Percentiles rank a stretch among this genome's conserved stretches.
These are phyloP conservation scores for Xylota segnis DNA, from an alignment of 2,888 invertebrate genomes.

Conservation along the genomic window DNA sequence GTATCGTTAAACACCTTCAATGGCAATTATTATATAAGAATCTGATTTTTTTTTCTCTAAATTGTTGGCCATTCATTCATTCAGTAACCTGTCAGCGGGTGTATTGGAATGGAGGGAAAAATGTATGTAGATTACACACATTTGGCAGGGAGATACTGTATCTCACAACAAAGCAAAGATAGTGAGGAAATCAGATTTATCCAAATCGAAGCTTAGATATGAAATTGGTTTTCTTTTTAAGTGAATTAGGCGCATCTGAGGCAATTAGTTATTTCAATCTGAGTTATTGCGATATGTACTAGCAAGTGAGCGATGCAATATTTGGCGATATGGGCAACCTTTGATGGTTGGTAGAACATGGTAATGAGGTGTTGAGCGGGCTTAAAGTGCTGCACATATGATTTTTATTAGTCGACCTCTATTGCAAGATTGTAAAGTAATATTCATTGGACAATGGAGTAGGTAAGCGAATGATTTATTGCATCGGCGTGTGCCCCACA, in stretches of 20 bases:
- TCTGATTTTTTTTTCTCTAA: background rate
- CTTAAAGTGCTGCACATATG: constrained; percentile 23
- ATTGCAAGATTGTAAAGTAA: constrained; percentile 16
- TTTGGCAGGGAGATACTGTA: constrained; percentile 17
- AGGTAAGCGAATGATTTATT: constrained; percentile 5
- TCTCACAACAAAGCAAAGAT: constrained; percentile 13
- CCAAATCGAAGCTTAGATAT: constrained; percentile 9
- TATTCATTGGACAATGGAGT: constrained; percentile 10
- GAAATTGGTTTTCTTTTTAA: background rate
- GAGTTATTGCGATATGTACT: background rate
- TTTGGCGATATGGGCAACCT: constrained; percentile 19
- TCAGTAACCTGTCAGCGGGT: constrained; percentile 12
- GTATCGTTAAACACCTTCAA: constrained; percentile 54
- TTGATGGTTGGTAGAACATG: constrained; percentile 47
- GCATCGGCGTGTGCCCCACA: constrained; percentile 8
- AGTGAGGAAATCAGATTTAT: constrained; percentile 27
- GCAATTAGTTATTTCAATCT: constrained; percentile 13
- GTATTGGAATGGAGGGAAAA: constrained; percentile 9
- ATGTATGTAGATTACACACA: constrained; percentile 41
- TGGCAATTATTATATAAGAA: constrained; percentile 53
- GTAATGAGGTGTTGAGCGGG: constrained; percentile 43
- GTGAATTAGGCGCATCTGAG: background rate
- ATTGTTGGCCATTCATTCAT: constrained; percentile 12
- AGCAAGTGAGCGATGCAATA: constrained; percentile 20
- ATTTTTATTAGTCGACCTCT: constrained; percentile 37